phyloP scores from a whole-genome alignment of 2,888 invertebrate genomes.

The Trichopria drosophilae region DNA sequence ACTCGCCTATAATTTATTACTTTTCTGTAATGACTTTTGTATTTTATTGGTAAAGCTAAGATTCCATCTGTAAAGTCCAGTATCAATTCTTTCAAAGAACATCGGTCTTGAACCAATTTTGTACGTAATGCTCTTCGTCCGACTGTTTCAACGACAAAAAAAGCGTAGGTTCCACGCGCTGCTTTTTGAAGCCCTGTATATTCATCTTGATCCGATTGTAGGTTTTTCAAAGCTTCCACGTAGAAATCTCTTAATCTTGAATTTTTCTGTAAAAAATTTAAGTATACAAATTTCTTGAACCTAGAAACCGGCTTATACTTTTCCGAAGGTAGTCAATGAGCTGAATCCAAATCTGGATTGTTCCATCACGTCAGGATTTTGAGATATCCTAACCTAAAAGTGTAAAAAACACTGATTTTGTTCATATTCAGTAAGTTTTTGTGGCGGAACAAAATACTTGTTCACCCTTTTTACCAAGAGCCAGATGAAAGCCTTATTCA shows the following conservation, averaged over 20 bases:
- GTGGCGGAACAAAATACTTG: no score
- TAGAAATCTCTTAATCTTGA: slow-evolving; percentile 63
- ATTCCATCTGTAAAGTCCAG: slow-evolving; percentile 63
- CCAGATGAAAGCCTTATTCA: no score
- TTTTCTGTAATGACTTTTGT: slow-evolving; percentile 63
- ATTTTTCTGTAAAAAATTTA: slow-evolving; percentile 45
- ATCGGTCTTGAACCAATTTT: slow-evolving; percentile 57
- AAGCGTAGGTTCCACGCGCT: slow-evolving; percentile 64
- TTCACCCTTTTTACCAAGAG: no score
- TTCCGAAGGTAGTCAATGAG: no score
- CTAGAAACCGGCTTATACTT: no score
- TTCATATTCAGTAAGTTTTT: no score
- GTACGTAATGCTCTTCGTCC: slow-evolving; percentile 61
- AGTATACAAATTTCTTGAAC: no score
- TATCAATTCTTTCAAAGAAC: slow-evolving; percentile 64
- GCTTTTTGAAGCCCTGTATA: slow-evolving; percentile 62
- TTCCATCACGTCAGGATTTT: no score
- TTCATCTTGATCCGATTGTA: slow-evolving; percentile 48
- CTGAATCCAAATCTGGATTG: no score
- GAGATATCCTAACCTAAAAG: no score
- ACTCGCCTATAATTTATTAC: slow-evolving; percentile 63
- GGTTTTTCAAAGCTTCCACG: slow-evolving; percentile 53
- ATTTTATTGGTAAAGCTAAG: slow-evolving; percentile 65
- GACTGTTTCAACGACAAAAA: slow-evolving; percentile 66
- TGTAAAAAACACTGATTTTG: no score